A percentile compares a stretch with the other conserved stretches of the same genome.
These are phyloP conservation scores for Syngnathus floridae DNA, from an alignment of 2,113 vertebrate genomes.

Conservation along the genomic window DNA sequence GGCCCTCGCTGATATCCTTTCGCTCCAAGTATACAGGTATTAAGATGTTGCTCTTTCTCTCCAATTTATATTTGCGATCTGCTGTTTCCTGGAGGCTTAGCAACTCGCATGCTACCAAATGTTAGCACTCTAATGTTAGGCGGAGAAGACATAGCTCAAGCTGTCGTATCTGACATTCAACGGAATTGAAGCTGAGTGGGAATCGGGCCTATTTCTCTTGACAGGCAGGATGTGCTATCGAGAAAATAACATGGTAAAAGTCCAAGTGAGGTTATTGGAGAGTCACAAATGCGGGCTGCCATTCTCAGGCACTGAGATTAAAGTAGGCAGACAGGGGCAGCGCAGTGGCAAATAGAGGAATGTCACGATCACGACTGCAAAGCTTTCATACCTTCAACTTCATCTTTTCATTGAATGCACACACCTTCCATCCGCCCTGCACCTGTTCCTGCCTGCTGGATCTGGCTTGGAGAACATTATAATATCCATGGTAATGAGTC, in stretches of 20 bases:
- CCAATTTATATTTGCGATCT: conserved; percentile 20
- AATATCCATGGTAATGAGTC: conserved; percentile 64
- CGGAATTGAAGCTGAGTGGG: conserved; percentile 38
- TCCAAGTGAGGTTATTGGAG: conserved; percentile 50
- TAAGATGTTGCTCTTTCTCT: conserved; percentile 16
- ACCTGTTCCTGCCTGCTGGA: conserved; percentile 17
- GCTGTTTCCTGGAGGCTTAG: conserved; percentile 21
- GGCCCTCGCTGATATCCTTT: conserved; percentile 86
- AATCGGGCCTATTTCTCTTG: conserved; percentile 40
- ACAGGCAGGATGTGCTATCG: conserved; percentile 31
- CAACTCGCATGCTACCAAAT: conserved; percentile 20
- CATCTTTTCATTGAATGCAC: conserved; percentile 33
- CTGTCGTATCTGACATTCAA: conserved; percentile 40
- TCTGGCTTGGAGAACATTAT: conserved; percentile 51
- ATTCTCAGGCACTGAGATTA: conserved; percentile 55
- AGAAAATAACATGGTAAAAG: conserved; percentile 51
- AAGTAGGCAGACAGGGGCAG: conserved; percentile 40
- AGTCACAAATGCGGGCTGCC: conserved; percentile 35
- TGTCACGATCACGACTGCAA: conserved; percentile 55
- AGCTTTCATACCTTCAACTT: conserved; percentile 52
- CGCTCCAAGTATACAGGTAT: conserved; percentile 9
- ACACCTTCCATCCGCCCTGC: conserved; percentile 10
- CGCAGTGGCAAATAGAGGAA: conserved; percentile 43
- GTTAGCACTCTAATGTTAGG: conserved; percentile 10
- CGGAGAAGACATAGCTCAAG: conserved; percentile 10